Evolutionary conservation across 1,140 invertebrate species (phyloP), one percentile per base, ranked within the genome.

Genomic region (Gryon sp.): DNA sequence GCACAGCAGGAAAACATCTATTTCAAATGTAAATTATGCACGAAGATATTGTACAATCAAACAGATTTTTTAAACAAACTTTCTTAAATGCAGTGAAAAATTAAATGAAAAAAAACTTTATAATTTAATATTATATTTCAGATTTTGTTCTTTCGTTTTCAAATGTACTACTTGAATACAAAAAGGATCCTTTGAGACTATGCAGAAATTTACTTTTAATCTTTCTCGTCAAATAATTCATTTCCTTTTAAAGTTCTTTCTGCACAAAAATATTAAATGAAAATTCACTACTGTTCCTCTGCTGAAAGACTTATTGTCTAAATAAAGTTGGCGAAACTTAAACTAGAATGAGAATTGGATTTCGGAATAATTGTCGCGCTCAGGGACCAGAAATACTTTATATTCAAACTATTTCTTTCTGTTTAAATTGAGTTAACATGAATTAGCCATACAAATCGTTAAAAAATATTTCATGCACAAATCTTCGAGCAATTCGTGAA

Each of bases 131-230:
- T n/a, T n/a, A n/a, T n/a, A n/a, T n/a, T n/a, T n/a, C n/a, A n/a
- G n/a, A n/a, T n/a, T n/a, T n/a, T n/a, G n/a, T n/a, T n/a, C n/a
- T n/a, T n/a, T n/a, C n/a, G n/a, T n/a, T n/a, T n/a, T n/a, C n/a
- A n/a, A n/a, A n/a, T n/a, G n/a, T n/a, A n/a, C n/a, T n/a, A n/a
- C n/a, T n/a, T n/a, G n/a, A n/a, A n/a, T n/a, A n/a, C n/a, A n/a
- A n/a, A n/a, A n/a, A n/a, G n/a, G 14, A 14, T 52, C 19, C 48
- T 52, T 48, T 52, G 48, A 52, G 48, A 36, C 11, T 36, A 36
- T 52, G 6, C 4, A 1, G 7, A 20, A 26, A 38, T 53, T 53
- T 53, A 53, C 50, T 22, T 55, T 41, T 19, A 41, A 55, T 55
- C 24, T 41, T 11, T 26, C 2, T 11, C 4, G 20, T 41, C 36